Evolutionary conservation across 1,140 invertebrate genomes (phyloP).

Genomic region (Caenorhabditis elegans): WBcel235 BX284606.5:10691001-10691500

Average conservation of each 20-base stretch:
- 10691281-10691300: slow-evolving; percentile 30
- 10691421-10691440: slow-evolving; percentile 14
- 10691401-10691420: slow-evolving; percentile 20
- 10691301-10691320: too few relatives aligned
- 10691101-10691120: too few relatives aligned
- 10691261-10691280: slow-evolving; percentile 10
- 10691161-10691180: too few relatives aligned
- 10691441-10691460: slow-evolving; percentile 7
- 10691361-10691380: background rate
- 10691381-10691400: slow-evolving; percentile 26
- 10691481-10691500: background rate
- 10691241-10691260: background rate
- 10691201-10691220: too few relatives aligned
- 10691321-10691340: background rate
- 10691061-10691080: too few relatives aligned
- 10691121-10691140: too few relatives aligned
- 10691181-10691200: too few relatives aligned
- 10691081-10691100: too few relatives aligned
- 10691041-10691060: too few relatives aligned
- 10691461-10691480: slow-evolving; percentile 15
- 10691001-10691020: too few relatives aligned
- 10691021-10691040: too few relatives aligned
- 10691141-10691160: too few relatives aligned
- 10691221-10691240: background rate
- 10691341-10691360: background rate